Conservation (phyloP, 2,113 vertebrate species). For the Gopherus evgoodei region DNA sequence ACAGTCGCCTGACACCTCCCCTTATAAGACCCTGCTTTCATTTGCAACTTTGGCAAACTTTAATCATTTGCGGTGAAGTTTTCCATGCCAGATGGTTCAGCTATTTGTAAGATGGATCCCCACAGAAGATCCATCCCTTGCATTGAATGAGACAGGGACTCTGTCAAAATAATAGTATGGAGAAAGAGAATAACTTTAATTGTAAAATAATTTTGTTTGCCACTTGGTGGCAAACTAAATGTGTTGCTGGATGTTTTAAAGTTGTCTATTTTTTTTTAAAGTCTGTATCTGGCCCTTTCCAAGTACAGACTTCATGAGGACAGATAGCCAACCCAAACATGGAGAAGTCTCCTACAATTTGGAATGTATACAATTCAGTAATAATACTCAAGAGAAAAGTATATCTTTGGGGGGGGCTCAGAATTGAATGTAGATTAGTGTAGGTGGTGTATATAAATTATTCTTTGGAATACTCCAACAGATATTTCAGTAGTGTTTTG, state of each 20-base stretch:
- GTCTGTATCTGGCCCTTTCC: not conserved
- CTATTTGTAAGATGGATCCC: not conserved
- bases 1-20: too few species aligned
- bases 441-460: not conserved
- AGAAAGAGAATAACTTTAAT: not conserved
- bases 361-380: not conserved
- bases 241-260: not conserved
- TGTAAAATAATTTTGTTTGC: not conserved
- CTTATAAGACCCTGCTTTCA: not conserved
- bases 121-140: not conserved
- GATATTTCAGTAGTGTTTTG: rapidly evolving
- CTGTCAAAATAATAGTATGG: not conserved
- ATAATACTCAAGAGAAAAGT: not conserved
- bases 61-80: not conserved
- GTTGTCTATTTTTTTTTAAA: not conserved
- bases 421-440: not conserved
- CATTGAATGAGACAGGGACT: not conserved
- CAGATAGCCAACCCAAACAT: not conserved
- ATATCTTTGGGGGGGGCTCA: rapidly evolving
- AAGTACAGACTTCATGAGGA: not conserved
- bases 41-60: not conserved
- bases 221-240: not conserved
- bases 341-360: not conserved
- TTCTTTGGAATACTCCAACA: not conserved
- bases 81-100: not conserved